Evolutionary conservation across 1,140 invertebrate genomes (phyloP), one percentile per base, ranked within the genome.

Genomic region (Antheraea pernyi): DNA sequence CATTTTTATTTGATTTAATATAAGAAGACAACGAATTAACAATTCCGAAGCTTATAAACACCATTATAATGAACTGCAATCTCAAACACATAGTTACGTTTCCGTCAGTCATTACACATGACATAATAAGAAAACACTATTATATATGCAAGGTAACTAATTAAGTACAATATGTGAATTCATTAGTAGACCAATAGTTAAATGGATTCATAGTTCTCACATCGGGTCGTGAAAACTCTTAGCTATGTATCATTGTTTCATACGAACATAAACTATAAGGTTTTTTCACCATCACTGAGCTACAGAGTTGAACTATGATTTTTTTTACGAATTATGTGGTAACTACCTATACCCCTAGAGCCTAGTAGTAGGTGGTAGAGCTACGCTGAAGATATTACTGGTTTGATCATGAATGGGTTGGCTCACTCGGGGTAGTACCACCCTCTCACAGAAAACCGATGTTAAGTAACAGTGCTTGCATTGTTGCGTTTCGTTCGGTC

Each of bases 121-220:
- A 13, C 16, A 16, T 53, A 53, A 53, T 16, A 53, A 53, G 46
- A 36, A 0, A 30, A 63, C n/a, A 37, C 30, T 37, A 13, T 63
- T 36, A 37, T 63, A 63, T 63, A 63, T 63, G 0, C 13, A 63
- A 30, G 19, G 16, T n/a, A 22, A 63, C 8, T 37, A 63, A 36
- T 63, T 63, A 63, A 30, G 13, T 37, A 36, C 11, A 37, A 36
- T 36, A 22, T 63, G 61, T 16, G 16, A 63, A 63, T 37, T 63
- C 46, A 19, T 36, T 13, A 63, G 61, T 63, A 37, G 36, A 37
- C 7, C 59, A 8, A 6, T 19, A 60, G 59, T 60, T 22, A 60
- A 53, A 16, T 13, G 46, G 16, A 53, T 53, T 6, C 11, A 53
- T 16, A 11, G 46, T 53, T 53, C 4, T 53, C 0, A 53, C 46